phyloP scores from a whole-genome alignment of 92 coral and sea anemone species.

The Scolanthus callimorphus region DNA sequence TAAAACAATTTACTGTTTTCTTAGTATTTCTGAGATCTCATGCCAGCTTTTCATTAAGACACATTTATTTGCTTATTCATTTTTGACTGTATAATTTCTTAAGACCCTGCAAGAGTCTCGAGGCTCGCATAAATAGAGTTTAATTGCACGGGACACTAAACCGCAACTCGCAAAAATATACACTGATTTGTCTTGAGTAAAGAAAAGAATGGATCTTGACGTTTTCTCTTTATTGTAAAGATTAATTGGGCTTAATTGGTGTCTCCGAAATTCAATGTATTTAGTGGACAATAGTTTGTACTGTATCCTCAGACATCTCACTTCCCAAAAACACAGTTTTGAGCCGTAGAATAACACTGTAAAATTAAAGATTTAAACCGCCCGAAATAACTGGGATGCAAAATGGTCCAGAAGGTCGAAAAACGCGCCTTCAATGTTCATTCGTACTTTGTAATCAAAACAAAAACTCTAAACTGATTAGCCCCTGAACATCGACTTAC shows the following conservation, averaged over 20 bases:
- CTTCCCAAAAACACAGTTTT: no score
- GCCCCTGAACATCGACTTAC: no score
- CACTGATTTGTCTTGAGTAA: conserved; percentile 65
- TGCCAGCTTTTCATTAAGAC: conserved; percentile 79
- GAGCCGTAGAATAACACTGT: no score
- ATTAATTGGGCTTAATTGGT: conserved; percentile 91
- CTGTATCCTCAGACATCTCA: no score
- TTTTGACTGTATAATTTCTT: conserved; percentile 52
- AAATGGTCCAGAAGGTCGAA: no score
- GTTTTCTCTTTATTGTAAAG: conserved; percentile 83
- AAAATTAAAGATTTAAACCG: no score
- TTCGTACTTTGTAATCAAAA: no score
- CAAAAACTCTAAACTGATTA: no score
- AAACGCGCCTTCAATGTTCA: no score
- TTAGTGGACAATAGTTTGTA: conserved; percentile 75
- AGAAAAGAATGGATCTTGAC: conserved; percentile 71
- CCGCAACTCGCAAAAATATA: conserved; percentile 70
- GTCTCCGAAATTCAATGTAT: conserved; percentile 91
- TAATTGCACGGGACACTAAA: conserved; percentile 63
- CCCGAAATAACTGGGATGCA: no score
- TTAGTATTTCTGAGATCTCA: conserved; percentile 61
- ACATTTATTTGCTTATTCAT: conserved; percentile 62
- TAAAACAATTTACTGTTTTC: conserved; percentile 76
- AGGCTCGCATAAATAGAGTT: conserved; percentile 50
- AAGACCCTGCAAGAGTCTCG: conserved; percentile 42